Evolutionary conservation across 1,140 invertebrate species (phyloP), one percentile per base, ranked within the genome.

Genomic region (Stegodyphus mimosarum): DNA sequence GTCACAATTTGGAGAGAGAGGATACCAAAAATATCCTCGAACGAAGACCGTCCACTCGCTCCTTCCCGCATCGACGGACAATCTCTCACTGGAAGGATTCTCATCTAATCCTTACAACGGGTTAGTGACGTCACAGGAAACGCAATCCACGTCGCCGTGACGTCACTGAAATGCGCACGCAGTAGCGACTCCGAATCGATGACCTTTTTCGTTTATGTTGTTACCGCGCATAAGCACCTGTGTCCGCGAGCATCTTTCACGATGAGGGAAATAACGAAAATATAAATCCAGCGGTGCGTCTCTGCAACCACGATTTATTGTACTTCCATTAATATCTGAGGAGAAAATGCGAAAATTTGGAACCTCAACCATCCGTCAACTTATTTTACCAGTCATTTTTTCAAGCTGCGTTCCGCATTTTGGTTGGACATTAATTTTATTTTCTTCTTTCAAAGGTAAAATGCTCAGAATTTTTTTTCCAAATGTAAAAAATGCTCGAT

Each of bases 141-240:
- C 80, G 80, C 80, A 83, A 83, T 69, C 71, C 51, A 84, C 81
- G 81, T 74, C 51, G 81, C 15, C 33, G 72, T 84, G 81, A 84
- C 81, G 64, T 84, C 72, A 84, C 64, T 15, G 10, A 9, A 17
- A 53, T 69, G 81, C 81, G 72, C 73, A 53, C 81, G 81, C 81
- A 67, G 48, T 64, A 72, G 33, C 52, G 69, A 71, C 33, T 70
- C n/a, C 80, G 80, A 84, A 84, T 84, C 81, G 72, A 84, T 84
- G 81, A 84, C 81, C 81, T 84, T 84, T 84, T 84, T 84, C 63
- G 72, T 84, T 76, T 75, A 70, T 84, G 64, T 75, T 75, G 72
- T 84, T 84, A 49, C 66, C 66, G 73, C 81, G 73, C 73, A 83
- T 83, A 74, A 67, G 60, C 80, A 84, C 73, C 81, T 84, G 81